These are phyloP conservation scores for Chrysomela aeneicollis DNA, from an alignment of 2,888 invertebrate species.

Conservation along the genomic window DNA sequence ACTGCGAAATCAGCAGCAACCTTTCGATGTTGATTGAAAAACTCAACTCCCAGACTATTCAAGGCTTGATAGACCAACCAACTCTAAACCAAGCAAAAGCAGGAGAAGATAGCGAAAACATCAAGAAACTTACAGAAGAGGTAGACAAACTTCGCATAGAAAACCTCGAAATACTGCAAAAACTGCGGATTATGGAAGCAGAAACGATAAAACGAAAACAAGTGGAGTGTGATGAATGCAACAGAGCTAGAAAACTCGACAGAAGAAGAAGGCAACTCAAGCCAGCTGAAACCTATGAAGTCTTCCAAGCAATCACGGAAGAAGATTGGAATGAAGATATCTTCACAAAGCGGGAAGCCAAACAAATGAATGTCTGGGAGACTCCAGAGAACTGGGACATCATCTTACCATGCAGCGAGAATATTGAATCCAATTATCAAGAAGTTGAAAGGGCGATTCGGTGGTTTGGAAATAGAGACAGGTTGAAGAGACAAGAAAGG, in stretches of 20 bases:
- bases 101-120: too few relatives aligned
- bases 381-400: too few relatives aligned
- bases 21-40: too few relatives aligned
- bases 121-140: background rate
- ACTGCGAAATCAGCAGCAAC: too few relatives aligned
- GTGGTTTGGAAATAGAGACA: conserved; percentile 25
- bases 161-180: conserved; percentile 8
- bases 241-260: background rate
- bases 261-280: conserved; percentile 16
- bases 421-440: conserved; percentile 21
- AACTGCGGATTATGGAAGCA: conserved; percentile 10
- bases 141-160: background rate
- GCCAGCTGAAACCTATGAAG: conserved; percentile 23
- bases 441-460: conserved; percentile 19
- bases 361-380: conserved; percentile 27
- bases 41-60: too few relatives aligned
- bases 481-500: conserved; percentile 21
- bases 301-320: conserved; percentile 21
- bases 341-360: conserved; percentile 16
- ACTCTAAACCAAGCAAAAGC: too few relatives aligned
- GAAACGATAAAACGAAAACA: background rate
- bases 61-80: too few relatives aligned
- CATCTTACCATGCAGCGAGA: conserved; percentile 29
- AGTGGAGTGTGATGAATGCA: conserved; percentile 23
- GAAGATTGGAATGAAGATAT: conserved; percentile 31